A percentile compares a stretch with the other conserved stretches of the same genome.
These are phyloP conservation scores for Brachyptera risi DNA, from an alignment of 2,888 invertebrate genomes.

Conservation along the genomic window DNA sequence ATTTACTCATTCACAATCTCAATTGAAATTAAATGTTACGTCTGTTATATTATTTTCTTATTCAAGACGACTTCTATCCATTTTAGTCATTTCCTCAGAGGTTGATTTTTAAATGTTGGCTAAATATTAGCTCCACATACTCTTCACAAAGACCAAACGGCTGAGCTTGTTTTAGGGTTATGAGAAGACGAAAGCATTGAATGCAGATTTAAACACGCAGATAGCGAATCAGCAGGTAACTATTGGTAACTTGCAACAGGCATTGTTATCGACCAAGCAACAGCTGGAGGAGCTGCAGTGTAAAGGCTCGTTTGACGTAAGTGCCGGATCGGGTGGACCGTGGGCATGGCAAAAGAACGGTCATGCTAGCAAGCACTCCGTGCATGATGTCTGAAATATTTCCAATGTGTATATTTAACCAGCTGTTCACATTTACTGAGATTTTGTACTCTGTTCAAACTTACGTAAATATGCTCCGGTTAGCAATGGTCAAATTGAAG, in stretches of 20 bases:
- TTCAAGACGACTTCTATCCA: too few species aligned
- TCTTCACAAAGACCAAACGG: background rate
- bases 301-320: conserved; percentile 13
- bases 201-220: background rate
- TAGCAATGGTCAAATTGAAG: too few species aligned
- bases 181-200: background rate
- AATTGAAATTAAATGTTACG: too few species aligned
- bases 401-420: too few species aligned
- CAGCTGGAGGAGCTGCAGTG: conserved; percentile 19
- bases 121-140: background rate
- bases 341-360: conserved; percentile 14
- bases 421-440: too few species aligned
- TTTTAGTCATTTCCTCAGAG: too few species aligned
- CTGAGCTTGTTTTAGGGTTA: conserved; percentile 7
- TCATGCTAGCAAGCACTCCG: background rate
- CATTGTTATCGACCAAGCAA: conserved; percentile 15
- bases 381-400: conserved; percentile 23
- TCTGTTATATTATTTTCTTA: too few species aligned
- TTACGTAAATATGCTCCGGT: too few species aligned
- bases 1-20: too few species aligned
- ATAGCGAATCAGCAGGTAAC: conserved; percentile 16
- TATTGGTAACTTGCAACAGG: conserved; percentile 17
- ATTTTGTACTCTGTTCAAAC: too few species aligned
- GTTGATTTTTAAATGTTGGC: too few species aligned
- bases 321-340: conserved; percentile 1